phyloP scores from a whole-genome alignment of 1,140 invertebrate genomes.

The Apis cerana region DNA sequence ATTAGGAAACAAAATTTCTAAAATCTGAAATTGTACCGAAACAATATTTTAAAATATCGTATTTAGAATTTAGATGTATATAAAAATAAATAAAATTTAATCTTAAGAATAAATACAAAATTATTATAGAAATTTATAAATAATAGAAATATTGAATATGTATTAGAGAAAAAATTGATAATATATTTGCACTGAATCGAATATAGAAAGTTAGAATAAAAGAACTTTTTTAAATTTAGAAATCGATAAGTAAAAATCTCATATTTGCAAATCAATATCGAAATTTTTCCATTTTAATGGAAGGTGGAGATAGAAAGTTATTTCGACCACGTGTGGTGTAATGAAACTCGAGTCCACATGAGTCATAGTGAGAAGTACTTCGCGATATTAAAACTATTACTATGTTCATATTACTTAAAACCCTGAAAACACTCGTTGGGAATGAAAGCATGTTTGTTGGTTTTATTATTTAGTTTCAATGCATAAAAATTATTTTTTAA shows the following conservation, averaged over 20 bases:
- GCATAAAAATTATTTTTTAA: not conserved
- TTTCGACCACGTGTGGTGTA: conserved; percentile 19
- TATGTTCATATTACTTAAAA: conserved; percentile 18
- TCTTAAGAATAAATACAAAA: not conserved
- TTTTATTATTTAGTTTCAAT: not conserved
- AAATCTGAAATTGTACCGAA: no score
- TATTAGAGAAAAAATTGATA: not conserved
- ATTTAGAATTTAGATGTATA: no score
- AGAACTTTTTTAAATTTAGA: not conserved
- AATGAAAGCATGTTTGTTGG: not conserved
- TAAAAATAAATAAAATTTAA: not conserved
- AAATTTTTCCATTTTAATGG: not conserved
- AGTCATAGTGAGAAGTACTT: conserved; percentile 3
- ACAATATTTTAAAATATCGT: no score
- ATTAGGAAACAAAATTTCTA: no score
- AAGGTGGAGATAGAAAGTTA: conserved; percentile 11
- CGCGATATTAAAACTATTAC: conserved; percentile 18
- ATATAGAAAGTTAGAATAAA: not conserved
- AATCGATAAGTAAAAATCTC: not conserved
- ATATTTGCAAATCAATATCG: not conserved
- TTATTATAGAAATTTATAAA: not conserved
- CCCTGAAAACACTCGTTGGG: not conserved
- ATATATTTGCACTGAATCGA: not conserved
- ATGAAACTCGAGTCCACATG: conserved; percentile 10
- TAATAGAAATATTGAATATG: no score